These are phyloP conservation scores for Pangasius djambal DNA, from an alignment of 2,797 vertebrate genomes.

Conservation along the genomic window DNA sequence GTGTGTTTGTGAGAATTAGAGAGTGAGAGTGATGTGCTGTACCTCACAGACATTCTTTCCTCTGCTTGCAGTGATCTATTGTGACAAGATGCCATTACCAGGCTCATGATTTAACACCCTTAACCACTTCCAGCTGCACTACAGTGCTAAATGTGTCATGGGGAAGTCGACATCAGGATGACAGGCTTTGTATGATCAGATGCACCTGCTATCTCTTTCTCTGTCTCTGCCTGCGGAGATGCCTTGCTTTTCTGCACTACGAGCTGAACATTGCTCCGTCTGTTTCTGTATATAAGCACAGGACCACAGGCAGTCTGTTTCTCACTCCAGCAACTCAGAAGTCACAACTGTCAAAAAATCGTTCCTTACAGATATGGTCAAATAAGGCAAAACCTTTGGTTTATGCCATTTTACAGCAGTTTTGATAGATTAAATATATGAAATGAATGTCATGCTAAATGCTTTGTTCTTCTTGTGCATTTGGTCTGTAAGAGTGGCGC, in stretches of 20 bases:
- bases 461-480: neutral
- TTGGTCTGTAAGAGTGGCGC: neutral
- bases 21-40: conserved; percentile 35
- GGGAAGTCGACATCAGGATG: conserved; percentile 49
- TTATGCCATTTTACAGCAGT: neutral
- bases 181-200: conserved; percentile 46
- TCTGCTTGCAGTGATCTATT: conserved; percentile 65
- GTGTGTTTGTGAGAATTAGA: conserved; percentile 19
- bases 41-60: conserved; percentile 60
- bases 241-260: neutral
- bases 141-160: conserved; percentile 58
- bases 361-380: neutral
- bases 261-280: neutral
- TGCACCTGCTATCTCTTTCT: conserved; percentile 56
- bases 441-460: neutral
- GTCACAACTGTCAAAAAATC: neutral
- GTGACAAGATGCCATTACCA: conserved; percentile 54
- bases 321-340: neutral
- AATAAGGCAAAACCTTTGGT: neutral
- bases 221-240: neutral
- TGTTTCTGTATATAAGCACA: neutral
- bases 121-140: conserved; percentile 66
- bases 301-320: neutral
- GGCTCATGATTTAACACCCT: conserved; percentile 65
- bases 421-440: too few relatives aligned